These are phyloP conservation scores for Picathartes gymnocephalus DNA, from an alignment of 2,113 vertebrate genomes.

Conservation along the genomic window DNA sequence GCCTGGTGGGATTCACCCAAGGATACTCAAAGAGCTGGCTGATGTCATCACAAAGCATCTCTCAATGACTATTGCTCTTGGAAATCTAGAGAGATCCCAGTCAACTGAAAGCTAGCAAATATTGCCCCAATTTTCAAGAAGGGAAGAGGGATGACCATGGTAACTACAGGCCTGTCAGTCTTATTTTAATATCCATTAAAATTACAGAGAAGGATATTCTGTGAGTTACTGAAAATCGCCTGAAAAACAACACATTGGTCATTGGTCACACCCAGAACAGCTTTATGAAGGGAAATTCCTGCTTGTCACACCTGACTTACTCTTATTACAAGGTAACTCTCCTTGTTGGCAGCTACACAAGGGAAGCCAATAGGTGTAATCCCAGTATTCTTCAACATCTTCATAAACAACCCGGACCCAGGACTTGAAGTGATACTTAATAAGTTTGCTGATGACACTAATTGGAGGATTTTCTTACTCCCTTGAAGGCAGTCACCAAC, in stretches of 20 bases:
- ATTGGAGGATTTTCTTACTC: too few relatives aligned
- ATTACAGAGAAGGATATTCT: not conserved
- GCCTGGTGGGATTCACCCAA: not conserved
- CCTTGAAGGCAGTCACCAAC: not conserved
- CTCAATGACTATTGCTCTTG: not conserved
- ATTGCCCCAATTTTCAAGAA: not conserved
- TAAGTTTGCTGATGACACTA: not conserved
- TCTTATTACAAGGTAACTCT: not conserved
- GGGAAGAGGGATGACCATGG: not conserved
- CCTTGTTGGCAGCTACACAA: fast-evolving
- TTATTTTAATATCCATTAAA: not conserved
- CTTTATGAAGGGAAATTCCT: not conserved
- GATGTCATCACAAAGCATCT: not conserved
- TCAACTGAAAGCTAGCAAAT: not conserved
- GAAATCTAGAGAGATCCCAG: not conserved
- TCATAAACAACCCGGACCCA: not conserved
- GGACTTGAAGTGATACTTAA: not conserved
- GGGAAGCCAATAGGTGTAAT: not conserved
- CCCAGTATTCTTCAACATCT: not conserved
- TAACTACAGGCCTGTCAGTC: not conserved
- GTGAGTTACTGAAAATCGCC: not conserved
- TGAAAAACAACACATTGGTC: not conserved
- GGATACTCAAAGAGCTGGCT: not conserved
- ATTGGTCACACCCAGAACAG: fast-evolving
- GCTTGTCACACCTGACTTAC: not conserved